Conservation (phyloP, 2,888 invertebrate genomes). For the Drosophila parthenogenetica region DNA sequence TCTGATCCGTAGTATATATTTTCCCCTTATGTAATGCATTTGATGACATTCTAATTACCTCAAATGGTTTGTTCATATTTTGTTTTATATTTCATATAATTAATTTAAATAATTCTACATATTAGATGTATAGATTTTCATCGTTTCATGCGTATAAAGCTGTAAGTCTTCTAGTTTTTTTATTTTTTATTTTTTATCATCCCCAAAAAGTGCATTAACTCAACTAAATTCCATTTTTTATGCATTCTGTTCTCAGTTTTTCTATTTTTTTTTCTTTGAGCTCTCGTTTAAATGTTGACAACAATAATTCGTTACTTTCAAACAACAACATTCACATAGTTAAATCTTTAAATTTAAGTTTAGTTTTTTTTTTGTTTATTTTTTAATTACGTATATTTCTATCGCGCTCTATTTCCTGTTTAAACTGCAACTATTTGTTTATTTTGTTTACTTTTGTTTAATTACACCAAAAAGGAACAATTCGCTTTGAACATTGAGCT, state of each 20-base stretch:
- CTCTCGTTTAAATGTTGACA: constrained; percentile 54
- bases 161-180: constrained; percentile 81
- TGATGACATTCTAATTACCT: constrained; percentile 37
- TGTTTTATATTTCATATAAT: constrained; percentile 43
- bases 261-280: constrained; percentile 8
- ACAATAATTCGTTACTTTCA: constrained; percentile 56
- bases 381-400: constrained; percentile 44
- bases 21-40: constrained; percentile 44
- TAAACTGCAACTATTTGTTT: constrained; percentile 43
- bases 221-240: constrained; percentile 72
- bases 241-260: constrained; percentile 40
- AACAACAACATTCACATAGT: constrained; percentile 41
- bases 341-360: constrained; percentile 47
- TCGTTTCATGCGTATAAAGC: constrained; percentile 76
- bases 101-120: constrained; percentile 73
- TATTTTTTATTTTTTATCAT: neutral
- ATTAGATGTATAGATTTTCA: constrained; percentile 65
- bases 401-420: constrained; percentile 12
- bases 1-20: constrained; percentile 34
- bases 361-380: constrained; percentile 3
- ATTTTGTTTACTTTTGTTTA: constrained; percentile 7
- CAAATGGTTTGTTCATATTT: constrained; percentile 30
- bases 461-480: constrained; percentile 73
- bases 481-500: constrained; percentile 80
- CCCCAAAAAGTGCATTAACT: constrained; percentile 67